These are phyloP conservation scores for Chrysolina haemoptera DNA, from an alignment of 2,888 invertebrate species.

Conservation along the genomic window DNA sequence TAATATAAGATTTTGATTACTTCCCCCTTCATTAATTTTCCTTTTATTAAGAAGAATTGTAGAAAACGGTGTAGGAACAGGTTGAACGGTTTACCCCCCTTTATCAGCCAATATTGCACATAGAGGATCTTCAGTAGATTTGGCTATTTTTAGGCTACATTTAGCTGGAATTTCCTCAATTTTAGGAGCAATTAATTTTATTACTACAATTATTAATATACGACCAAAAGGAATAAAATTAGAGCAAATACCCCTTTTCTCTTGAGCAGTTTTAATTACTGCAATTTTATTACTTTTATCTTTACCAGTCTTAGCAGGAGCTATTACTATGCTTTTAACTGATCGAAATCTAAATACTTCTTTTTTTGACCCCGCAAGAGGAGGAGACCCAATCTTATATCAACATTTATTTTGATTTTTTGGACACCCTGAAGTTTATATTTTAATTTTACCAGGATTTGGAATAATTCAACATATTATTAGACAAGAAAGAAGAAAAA, in stretches of 20 bases:
- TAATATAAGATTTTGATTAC: conserved; percentile 87
- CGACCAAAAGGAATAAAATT: conserved; percentile 74
- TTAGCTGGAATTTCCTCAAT: conserved; percentile 82
- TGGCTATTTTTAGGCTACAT: conserved; percentile 84
- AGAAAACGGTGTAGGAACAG: conserved; percentile 82
- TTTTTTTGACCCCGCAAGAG: conserved; percentile 86
- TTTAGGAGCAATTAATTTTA: conserved; percentile 86
- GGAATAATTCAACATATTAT: conserved; percentile 87
- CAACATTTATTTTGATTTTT: conserved; percentile 92
- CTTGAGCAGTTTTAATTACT: conserved; percentile 81
- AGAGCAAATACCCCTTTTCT: conserved; percentile 81
- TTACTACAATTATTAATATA: conserved; percentile 83
- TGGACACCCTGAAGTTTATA: conserved; percentile 90
- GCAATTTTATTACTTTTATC: conserved; percentile 78
- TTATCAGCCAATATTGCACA: conserved; percentile 34
- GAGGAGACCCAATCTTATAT: conserved; percentile 85
- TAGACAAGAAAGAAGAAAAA: conserved; percentile 77
- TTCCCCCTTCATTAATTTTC: conserved; percentile 80
- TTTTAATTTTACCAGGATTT: conserved; percentile 71
- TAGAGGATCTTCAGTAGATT: conserved; percentile 72
- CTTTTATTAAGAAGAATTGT: conserved; percentile 74
- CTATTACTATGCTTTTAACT: conserved; percentile 84
- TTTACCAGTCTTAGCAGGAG: conserved; percentile 84
- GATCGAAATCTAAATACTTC: conserved; percentile 87
- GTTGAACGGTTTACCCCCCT: conserved; percentile 74